Base-by-base conservation (phyloP, 2,888 invertebrate genomes). In the Phytoseiulus persimilis region DNA sequence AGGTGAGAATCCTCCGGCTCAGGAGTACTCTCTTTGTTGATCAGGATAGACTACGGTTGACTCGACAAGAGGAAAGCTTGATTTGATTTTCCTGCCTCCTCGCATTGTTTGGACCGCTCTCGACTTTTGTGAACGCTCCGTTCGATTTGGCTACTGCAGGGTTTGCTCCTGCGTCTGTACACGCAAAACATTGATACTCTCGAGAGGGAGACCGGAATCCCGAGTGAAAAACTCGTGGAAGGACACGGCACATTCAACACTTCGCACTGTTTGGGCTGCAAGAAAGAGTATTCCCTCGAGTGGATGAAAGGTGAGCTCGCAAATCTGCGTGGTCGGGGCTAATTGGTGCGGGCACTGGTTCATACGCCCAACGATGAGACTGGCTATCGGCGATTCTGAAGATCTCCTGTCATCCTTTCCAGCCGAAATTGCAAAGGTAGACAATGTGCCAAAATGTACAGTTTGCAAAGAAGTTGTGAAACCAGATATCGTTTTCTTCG, bases 181-280 rank as follows among this genome's bases (percentile, higher is more conserved):
- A 94, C 94, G 23, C 95, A 98, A 94, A 99, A 99, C 93, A 97
- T 99, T 91, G 98, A 99, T 93, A 96, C 97, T 0, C 93, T 98
- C 91, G 98, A 99, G 93, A 94, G 96, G 91, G 94, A 96, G 2
- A 96, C 98, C 14, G 96, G 96, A 0, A 93, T 99, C 90, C 95
- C 96, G 0, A 95, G 94, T 0, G 95, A 96, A 0, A 96, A 96
- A 92, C 93, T 98, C 39, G 96, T 98, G 0, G 98, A 98, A 93
- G 98, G 98, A 0, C 98, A 99, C 92, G 99, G 99, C 0, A 96
- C 97, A 0, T 98, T 98, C 92, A 95, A 95, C 92, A 96, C 96
- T 0, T 96, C 96, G 89, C 97, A 96, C 92, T 98, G 98, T 92
- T 92, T 96, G 6, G 94, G 94, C 9, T 98, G 98, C 92, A 93